A percentile compares a stretch with the other conserved stretches of the same genome.
Evolutionary conservation across 2,113 vertebrate genomes (phyloP).

Genomic region (Cynoglossus semilaevis): DNA sequence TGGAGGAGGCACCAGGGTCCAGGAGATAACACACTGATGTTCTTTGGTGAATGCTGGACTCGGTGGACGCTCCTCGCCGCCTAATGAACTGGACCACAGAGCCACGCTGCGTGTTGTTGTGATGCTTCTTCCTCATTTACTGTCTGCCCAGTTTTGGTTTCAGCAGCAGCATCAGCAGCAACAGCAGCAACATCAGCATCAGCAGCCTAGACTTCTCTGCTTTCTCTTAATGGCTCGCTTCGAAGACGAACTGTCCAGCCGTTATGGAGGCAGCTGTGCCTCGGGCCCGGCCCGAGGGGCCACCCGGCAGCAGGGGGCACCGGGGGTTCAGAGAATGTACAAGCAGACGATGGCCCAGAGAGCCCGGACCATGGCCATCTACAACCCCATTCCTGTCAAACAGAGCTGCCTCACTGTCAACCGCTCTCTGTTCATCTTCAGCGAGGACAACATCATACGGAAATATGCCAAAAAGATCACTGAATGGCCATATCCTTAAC

Average conservation of each 20-base stretch:
- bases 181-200: too few relatives aligned
- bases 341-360: slow-evolving; percentile 96
- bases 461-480: slow-evolving; percentile 99
- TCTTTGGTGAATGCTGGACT: slow-evolving; percentile 43
- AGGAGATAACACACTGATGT: slow-evolving; percentile 2
- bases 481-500: slow-evolving; percentile 94
- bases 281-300: slow-evolving; percentile 78
- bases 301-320: slow-evolving; percentile 84
- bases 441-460: slow-evolving; percentile 96
- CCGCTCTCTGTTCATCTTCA: slow-evolving; percentile 97
- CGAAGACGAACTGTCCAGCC: slow-evolving; percentile 87
- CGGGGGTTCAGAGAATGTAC: slow-evolving; percentile 83
- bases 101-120: slow-evolving; percentile 74
- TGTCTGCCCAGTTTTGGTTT: slow-evolving; percentile 79
- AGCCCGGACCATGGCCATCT: slow-evolving; percentile 95
- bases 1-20: slow-evolving; percentile 9
- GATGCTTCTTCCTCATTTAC: slow-evolving; percentile 82
- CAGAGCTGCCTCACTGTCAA: slow-evolving; percentile 96
- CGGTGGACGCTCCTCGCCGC: slow-evolving; percentile 44
- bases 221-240: slow-evolving; percentile 89
- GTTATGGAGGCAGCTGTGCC: slow-evolving; percentile 81
- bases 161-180: slow-evolving; percentile 49
- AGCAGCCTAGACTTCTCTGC: slow-evolving; percentile 56
- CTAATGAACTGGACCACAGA: slow-evolving; percentile 56
- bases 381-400: slow-evolving; percentile 97